Evolutionary conservation across 2,797 vertebrate species (phyloP), one percentile per base, ranked within the genome.

Genomic region (Morus bassanus): DNA sequence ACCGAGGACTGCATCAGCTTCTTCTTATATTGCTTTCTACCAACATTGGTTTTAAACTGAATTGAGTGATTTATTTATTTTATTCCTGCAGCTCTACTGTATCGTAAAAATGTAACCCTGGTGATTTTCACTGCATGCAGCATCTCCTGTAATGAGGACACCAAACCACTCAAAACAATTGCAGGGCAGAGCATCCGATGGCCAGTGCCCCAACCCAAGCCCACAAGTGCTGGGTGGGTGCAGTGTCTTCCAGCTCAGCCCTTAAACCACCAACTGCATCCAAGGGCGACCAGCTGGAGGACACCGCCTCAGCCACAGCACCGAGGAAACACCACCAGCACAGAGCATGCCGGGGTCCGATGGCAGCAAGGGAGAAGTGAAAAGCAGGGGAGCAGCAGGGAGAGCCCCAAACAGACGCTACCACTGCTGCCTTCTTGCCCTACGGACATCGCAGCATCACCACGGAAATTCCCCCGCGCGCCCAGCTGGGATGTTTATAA

Each of bases 161-260:
- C 30, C 41, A 56, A 31, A 33, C 9, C 35, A 45, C 56, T 50
- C 67, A 60, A 76, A 95, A 50, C 35, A 61, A 74, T 7, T 43
- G 21, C 13, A 31, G 33, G 59, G 67, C 45, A 79, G 85, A 86
- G 33, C 46, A 86, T 30, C 69, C 2, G 7, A 60, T 3, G 2
- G 11, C 51, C 18, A 7, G 18, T 41, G 60, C 53, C 79, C 53
- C 0, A 0, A 14, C 57, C 53, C 83, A 88, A 68, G 78, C 37
- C 28, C 43, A 7, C 0, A 3, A 63, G n/a, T 2, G 4, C 46
- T 15, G 23, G 18, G 43, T 3, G 7, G 43, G 18, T 16, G 5
- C 41, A 39, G 22, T 9, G 1, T 12, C 65, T 64, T 63, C 65
- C 72, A 81, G 56, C 57, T 67, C 61, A 54, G 60, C 46, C 46